Evolutionary conservation across 35 echinoderm and acorn worm genomes (phyloP).

Genomic region (Anneissia japonica): DNA sequence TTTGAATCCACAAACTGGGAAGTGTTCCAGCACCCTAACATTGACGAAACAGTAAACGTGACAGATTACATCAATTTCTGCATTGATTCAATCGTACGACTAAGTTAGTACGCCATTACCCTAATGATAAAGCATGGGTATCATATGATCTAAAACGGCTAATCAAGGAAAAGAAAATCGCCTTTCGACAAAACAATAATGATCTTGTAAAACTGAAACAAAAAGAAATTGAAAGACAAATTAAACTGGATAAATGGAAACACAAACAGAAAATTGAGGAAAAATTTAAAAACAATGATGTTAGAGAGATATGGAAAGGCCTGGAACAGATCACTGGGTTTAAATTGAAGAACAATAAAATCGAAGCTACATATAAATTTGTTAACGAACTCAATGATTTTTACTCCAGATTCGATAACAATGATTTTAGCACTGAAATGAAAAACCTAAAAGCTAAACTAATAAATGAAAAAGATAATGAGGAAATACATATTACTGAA

Average conservation of each 20-base stretch:
- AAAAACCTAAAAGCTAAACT: background rate
- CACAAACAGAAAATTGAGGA: background rate
- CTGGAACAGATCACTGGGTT: background rate
- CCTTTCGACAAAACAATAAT: too few species aligned
- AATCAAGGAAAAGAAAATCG: too few species aligned
- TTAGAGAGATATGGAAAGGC: background rate
- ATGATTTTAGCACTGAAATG: conserved; percentile 12
- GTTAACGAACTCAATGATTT: conserved; percentile 38
- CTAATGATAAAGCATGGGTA: too few species aligned
- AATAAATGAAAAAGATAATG: background rate
- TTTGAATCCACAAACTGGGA: too few species aligned
- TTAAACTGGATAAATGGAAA: background rate
- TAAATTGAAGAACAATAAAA: background rate
- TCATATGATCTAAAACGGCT: too few species aligned
- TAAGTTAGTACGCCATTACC: too few species aligned
- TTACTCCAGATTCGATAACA: conserved; percentile 12
- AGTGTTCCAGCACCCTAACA: too few species aligned
- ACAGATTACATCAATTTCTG: too few species aligned
- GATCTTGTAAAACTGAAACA: background rate
- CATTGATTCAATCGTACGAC: too few species aligned
- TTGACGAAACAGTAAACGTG: too few species aligned
- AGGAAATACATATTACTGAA: conserved; percentile 2
- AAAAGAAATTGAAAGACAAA: background rate
- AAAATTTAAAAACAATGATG: background rate
- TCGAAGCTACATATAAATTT: background rate